Percentiles rank a stretch among this genome's conserved stretches.
phyloP scores from a whole-genome alignment of 2,113 vertebrate species.

The Cariama cristata region DNA sequence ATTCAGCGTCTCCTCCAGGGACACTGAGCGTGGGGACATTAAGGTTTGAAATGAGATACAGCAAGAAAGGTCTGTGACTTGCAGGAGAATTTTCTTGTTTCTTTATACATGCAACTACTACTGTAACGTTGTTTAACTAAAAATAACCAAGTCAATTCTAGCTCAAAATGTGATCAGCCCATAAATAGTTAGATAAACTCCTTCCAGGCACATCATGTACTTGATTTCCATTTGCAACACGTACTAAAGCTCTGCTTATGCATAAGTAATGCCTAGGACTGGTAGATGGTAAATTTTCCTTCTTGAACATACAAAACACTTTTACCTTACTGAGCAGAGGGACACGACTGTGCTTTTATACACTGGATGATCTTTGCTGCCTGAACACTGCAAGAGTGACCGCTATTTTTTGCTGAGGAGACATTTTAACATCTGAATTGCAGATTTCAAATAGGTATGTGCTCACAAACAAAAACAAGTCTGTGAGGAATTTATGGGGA shows the following conservation, averaged over 20 bases:
- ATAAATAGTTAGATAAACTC: slow-evolving; percentile 44
- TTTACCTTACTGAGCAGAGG: neutral
- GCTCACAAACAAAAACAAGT: neutral
- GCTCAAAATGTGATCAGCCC: slow-evolving; percentile 50
- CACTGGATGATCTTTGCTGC: neutral
- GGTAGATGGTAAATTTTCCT: neutral
- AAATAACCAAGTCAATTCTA: slow-evolving; percentile 27
- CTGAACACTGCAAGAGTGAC: neutral
- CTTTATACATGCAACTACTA: neutral
- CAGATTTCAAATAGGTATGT: neutral
- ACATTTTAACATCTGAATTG: slow-evolving; percentile 5
- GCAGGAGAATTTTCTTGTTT: neutral
- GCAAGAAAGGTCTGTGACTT: neutral
- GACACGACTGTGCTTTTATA: neutral
- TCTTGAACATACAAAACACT: neutral
- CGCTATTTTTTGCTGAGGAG: neutral
- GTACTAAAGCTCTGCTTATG: neutral
- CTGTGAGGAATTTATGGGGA: neutral
- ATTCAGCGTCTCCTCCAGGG: neutral
- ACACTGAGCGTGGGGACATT: accelerated
- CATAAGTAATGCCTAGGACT: neutral
- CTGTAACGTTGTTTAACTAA: neutral
- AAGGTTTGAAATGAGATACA: neutral
- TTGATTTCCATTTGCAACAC: slow-evolving; percentile 45
- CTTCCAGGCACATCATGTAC: slow-evolving; percentile 40